Evolutionary conservation across 2,797 vertebrate genomes (phyloP).

Genomic region (Arctocebus calabarensis): DNA sequence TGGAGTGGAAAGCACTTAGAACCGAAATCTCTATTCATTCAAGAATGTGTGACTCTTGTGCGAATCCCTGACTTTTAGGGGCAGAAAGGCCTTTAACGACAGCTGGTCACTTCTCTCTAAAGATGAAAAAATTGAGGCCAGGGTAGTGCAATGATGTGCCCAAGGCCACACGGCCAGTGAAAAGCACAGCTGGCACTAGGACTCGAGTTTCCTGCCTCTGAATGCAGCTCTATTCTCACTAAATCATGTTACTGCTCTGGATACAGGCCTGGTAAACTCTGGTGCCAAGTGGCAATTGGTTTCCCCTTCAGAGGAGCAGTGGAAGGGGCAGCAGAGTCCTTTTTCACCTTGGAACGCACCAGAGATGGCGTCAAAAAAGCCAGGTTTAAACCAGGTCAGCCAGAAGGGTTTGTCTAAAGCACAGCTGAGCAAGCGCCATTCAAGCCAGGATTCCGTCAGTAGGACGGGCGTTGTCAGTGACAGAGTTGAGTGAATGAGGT

Average conservation of each 20-base stretch:
- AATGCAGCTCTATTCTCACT: slow-evolving; percentile 22
- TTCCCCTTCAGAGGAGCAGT: slow-evolving; percentile 57
- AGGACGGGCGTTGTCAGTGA: slow-evolving; percentile 71
- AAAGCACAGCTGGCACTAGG: not conserved
- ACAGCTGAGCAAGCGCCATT: slow-evolving; percentile 77
- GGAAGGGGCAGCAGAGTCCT: slow-evolving; percentile 64
- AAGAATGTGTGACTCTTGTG: not conserved
- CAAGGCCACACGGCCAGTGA: slow-evolving; percentile 37
- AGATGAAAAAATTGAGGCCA: not conserved
- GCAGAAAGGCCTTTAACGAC: not conserved
- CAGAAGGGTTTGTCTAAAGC: slow-evolving; percentile 75
- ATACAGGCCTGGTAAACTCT: slow-evolving; percentile 44
- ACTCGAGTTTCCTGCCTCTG: slow-evolving; percentile 25
- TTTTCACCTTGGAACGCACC: slow-evolving; percentile 62
- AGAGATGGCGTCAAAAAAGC: slow-evolving; percentile 75
- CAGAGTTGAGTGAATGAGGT: slow-evolving; percentile 57
- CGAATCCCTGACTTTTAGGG: not conserved
- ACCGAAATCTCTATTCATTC: not conserved
- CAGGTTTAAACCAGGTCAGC: slow-evolving; percentile 83
- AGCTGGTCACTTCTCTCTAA: not conserved
- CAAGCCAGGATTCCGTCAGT: slow-evolving; percentile 80
- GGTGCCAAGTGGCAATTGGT: slow-evolving; percentile 64
- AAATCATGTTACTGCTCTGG: slow-evolving; percentile 72
- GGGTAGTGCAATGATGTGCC: slow-evolving; percentile 47
- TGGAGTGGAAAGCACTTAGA: not conserved